Evolutionary conservation across 1,140 invertebrate species (phyloP).

Genomic region (Trichonephila clavata): DNA sequence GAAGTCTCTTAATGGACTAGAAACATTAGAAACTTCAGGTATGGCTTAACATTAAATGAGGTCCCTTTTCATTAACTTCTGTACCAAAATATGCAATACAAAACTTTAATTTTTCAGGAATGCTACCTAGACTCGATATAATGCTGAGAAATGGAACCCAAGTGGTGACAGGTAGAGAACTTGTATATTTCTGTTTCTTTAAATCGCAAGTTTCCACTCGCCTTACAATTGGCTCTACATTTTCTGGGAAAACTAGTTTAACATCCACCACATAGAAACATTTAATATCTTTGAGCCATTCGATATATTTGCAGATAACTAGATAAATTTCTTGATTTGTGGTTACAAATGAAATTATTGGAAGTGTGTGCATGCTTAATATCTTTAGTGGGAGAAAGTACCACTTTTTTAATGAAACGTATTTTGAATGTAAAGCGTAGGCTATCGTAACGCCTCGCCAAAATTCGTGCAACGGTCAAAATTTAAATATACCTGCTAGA

Average conservation of each 20-base stretch:
- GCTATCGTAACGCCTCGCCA: no score
- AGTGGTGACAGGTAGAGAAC: slow-evolving; percentile 53
- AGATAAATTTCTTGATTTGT: no score
- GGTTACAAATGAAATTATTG: no score
- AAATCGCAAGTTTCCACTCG: not conserved
- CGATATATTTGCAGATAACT: no score
- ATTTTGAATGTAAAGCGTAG: no score
- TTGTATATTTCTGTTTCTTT: not conserved
- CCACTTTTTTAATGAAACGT: no score
- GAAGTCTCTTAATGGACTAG: slow-evolving; percentile 72
- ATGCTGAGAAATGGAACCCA: slow-evolving; percentile 73
- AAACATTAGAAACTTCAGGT: not conserved
- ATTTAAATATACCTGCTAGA: no score
- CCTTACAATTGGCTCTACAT: not conserved
- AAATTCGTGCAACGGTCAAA: no score
- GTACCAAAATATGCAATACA: not conserved
- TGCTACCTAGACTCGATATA: slow-evolving; percentile 48
- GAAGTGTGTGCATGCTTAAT: no score
- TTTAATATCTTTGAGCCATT: no score
- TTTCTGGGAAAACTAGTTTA: not conserved
- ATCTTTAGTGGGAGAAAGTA: no score
- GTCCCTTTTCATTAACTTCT: not conserved
- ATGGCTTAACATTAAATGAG: not conserved
- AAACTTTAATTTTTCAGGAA: not conserved
- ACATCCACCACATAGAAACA: no score